phyloP scores from a whole-genome alignment of 2,797 vertebrate species.

The Liasis olivaceus region DNA sequence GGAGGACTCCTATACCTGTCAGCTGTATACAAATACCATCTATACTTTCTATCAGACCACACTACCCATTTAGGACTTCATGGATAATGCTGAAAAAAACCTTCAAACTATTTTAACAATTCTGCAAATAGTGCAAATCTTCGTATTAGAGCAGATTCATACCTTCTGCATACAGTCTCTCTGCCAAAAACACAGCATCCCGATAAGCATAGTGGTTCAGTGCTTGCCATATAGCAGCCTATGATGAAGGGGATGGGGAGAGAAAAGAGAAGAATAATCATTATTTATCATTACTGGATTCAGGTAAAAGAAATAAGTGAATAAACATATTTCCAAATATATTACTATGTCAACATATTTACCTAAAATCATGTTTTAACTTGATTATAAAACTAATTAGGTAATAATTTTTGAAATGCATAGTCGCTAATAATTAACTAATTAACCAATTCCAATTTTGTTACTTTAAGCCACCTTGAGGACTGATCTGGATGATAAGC shows the following conservation, averaged over 20 bases:
- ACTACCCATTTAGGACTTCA: background rate
- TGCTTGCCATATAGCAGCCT: slow-evolving; percentile 99
- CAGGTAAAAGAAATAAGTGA: background rate
- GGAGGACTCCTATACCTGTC: background rate
- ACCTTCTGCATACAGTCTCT: slow-evolving; percentile 98
- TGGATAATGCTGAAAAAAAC: background rate
- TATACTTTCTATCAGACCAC: background rate
- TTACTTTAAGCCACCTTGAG: background rate
- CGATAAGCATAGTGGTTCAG: slow-evolving; percentile 98
- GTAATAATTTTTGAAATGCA: background rate
- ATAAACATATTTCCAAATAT: background rate
- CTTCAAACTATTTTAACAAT: background rate
- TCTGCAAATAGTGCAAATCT: background rate
- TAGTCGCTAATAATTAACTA: background rate
- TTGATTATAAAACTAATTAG: background rate
- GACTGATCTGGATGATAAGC: background rate
- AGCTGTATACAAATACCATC: background rate
- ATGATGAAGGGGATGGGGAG: slow-evolving; percentile 19
- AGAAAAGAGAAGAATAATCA: slow-evolving; percentile 20
- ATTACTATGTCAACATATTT: background rate
- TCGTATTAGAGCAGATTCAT: slow-evolving; percentile 46
- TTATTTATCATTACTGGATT: background rate
- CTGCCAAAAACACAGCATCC: slow-evolving; percentile 96
- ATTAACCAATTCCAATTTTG: background rate
- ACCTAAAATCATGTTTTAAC: background rate